Base-by-base conservation (phyloP, 2,888 invertebrate genomes). In the Drosophila affinis region DNA sequence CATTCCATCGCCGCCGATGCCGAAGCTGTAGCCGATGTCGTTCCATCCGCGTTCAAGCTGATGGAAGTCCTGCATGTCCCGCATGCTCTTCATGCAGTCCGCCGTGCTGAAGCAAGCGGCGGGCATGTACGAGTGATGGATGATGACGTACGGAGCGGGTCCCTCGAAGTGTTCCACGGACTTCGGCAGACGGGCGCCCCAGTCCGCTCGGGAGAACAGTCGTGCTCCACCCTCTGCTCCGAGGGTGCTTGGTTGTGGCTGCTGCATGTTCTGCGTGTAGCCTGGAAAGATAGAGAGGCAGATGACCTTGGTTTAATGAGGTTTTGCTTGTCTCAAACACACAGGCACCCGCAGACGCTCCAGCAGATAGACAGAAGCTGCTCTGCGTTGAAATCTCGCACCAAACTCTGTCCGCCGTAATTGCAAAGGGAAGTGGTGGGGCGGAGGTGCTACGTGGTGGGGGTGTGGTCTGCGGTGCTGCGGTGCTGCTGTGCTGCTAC, bases 1-100 rank as follows among this genome's bases (percentile, higher is more conserved):
- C 14, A 93, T 92, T 0, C 95, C 95, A 79, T 96, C 96, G 24
- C 95, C 94, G 3, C 96, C 96, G 34, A 96, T 93, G 49, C 94
- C 94, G 90, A 96, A 96, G 89, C 95, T 96, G 88, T 91, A 94
- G 32, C 96, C 96, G 84, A 96, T 95, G 87, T 96, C 96, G 62
- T 94, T 94, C 95, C 95, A 96, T 0, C 92, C 93, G 52, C 93
- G 92, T 69, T 92, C 90, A 63, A 93, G 91, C 83, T 93, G 94
- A 87, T 96, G 96, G 65, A 93, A 94, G 44, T 92, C 91, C 91
- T 96, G 96, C 94, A 96, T 96, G 45, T 92, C 91, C 57, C 93
- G 92, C 95, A 96, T 95, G 18, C 94, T 93, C 1, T 76, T 79
- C 54, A 91, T 91, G 83, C 96, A 96, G 5, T 93, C 91, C 2